These are phyloP conservation scores for Cirrhinus molitorella DNA, from an alignment of 2,797 vertebrate genomes.

Conservation along the genomic window DNA sequence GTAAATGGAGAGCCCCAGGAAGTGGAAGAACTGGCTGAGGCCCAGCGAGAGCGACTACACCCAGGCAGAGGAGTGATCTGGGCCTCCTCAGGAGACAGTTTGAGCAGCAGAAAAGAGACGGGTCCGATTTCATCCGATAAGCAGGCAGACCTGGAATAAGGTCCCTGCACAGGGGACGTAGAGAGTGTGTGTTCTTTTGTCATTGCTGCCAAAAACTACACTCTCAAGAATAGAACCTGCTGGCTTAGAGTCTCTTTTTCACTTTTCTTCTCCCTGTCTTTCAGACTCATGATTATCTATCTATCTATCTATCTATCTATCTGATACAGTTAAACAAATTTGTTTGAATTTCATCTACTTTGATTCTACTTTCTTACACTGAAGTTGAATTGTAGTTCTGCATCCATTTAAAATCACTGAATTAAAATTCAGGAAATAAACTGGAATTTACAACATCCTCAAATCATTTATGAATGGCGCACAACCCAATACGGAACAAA, in stretches of 20 bases:
- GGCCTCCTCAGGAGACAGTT: slow-evolving; percentile 49
- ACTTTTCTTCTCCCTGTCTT: background rate
- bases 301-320: background rate
- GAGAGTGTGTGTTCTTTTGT: slow-evolving; percentile 54
- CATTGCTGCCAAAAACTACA: slow-evolving; percentile 49
- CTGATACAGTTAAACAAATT: too few species aligned
- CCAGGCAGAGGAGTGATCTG: slow-evolving; percentile 42
- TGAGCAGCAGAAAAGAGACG: slow-evolving; percentile 47
- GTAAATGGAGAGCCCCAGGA: slow-evolving; percentile 45
- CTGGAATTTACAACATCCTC: background rate
- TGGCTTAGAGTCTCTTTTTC: slow-evolving; percentile 17
- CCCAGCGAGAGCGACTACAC: slow-evolving; percentile 43
- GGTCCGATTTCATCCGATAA: slow-evolving; percentile 53
- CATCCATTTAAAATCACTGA: background rate
- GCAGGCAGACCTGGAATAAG: slow-evolving; percentile 51
- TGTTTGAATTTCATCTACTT: background rate
- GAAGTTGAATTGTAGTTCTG: background rate
- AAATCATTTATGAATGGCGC: background rate
- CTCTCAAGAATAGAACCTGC: slow-evolving; percentile 46
- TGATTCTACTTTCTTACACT: background rate
- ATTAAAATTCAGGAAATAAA: background rate
- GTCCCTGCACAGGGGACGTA: slow-evolving; percentile 43
- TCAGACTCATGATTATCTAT: background rate
- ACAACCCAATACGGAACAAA: background rate
- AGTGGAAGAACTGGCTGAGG: slow-evolving; percentile 46